Percentiles rank a stretch among this genome's conserved stretches.
These are phyloP conservation scores for Oreochromis spilurus DNA, from an alignment of 2,113 vertebrate species.

Conservation along the genomic window DNA sequence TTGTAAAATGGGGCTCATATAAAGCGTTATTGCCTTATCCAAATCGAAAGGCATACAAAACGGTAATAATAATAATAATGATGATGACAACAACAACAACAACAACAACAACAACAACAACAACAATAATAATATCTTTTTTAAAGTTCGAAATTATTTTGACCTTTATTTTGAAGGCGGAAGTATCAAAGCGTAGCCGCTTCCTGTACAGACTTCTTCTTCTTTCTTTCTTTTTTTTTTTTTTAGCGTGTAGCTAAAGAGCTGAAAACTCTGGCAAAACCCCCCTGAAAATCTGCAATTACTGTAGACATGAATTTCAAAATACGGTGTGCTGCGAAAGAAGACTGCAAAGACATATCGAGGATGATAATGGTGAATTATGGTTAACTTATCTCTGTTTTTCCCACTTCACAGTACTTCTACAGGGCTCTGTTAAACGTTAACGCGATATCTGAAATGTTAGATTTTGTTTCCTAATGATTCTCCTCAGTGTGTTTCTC, in stretches of 20 bases:
- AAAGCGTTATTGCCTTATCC: too few species aligned
- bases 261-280: background rate
- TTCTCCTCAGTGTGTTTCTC: background rate
- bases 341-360: slow-evolving; percentile 69
- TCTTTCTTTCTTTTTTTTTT: too few species aligned
- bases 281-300: fast-evolving
- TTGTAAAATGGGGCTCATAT: too few species aligned
- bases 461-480: background rate
- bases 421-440: background rate
- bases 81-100: too few species aligned
- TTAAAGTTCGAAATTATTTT: too few species aligned
- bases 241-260: background rate
- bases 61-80: too few species aligned
- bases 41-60: too few species aligned
- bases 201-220: too few species aligned
- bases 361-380: slow-evolving; percentile 72
- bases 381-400: background rate
- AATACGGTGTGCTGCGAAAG: slow-evolving; percentile 49
- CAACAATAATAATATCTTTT: too few species aligned
- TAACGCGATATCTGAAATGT: background rate
- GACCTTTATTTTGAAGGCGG: too few species aligned
- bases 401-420: background rate
- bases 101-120: too few species aligned
- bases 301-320: slow-evolving; percentile 57
- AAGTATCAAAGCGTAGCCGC: too few species aligned